Conservation (phyloP, 2,888 invertebrate species). For the Stenichneumon culpator region DNA sequence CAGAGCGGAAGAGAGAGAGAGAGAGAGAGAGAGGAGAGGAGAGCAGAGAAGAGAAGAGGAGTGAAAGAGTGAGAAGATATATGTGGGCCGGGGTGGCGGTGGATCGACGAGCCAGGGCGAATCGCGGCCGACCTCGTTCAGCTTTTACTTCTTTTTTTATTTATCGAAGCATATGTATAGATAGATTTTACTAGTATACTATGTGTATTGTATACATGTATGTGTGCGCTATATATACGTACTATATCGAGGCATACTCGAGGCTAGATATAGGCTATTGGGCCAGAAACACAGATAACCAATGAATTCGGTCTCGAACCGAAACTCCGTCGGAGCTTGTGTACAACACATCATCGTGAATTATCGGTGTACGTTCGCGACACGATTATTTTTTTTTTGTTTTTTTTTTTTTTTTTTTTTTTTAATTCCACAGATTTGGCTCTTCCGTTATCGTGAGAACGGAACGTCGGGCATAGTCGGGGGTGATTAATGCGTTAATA, state of each 20-base stretch:
- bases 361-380: conserved; percentile 37
- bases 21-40: conserved; percentile 18
- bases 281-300: conserved; percentile 26
- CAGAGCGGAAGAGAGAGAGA: conserved; percentile 56
- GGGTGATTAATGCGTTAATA: conserved; percentile 62
- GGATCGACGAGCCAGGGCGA: conserved; percentile 64
- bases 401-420: conserved; percentile 1
- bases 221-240: neutral
- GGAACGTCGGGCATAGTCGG: conserved; percentile 36
- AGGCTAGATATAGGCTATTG: conserved; percentile 10
- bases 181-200: conserved; percentile 48
- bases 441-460: conserved; percentile 27
- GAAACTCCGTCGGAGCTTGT: neutral
- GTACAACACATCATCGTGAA: conserved; percentile 32
- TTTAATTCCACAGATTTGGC: neutral
- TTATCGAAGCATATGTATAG: conserved; percentile 59
- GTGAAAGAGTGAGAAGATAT: conserved; percentile 44
- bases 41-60: conserved; percentile 31
- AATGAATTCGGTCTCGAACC: conserved; percentile 13
- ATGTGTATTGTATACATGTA: neutral
- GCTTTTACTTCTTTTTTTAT: conserved; percentile 55
- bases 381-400: conserved; percentile 31
- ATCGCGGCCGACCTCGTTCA: conserved; percentile 67
- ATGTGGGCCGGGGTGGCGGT: conserved; percentile 60
- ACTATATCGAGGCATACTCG: neutral